A percentile compares a stretch with the other conserved stretches of the same genome.
These are phyloP conservation scores for Lepus europaeus DNA, from an alignment of 2,113 vertebrate genomes.

Conservation along the genomic window DNA sequence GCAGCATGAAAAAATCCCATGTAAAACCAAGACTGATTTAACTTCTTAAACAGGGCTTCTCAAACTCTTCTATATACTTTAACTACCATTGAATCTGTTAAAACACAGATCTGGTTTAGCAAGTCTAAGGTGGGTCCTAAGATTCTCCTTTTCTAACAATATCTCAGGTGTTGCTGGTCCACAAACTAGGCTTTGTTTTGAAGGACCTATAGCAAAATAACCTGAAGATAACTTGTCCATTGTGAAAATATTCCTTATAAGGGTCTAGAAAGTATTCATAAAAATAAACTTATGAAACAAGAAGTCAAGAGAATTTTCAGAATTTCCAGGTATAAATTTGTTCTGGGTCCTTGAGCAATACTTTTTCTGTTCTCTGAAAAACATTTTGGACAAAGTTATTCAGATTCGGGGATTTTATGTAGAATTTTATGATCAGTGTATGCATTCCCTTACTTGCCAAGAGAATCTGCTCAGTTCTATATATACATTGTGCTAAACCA, in stretches of 20 bases:
- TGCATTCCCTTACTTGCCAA: background rate
- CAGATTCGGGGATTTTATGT: background rate
- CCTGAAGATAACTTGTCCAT: background rate
- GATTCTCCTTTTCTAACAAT: background rate
- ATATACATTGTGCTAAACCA: background rate
- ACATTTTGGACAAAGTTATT: background rate
- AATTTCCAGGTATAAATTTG: background rate
- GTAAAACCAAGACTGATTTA: background rate
- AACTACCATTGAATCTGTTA: background rate
- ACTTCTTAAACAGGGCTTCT: background rate
- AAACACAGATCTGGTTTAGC: background rate
- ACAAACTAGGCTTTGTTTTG: background rate
- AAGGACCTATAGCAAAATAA: background rate
- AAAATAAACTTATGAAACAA: background rate
- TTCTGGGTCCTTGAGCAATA: background rate
- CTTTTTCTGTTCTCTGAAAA: background rate
- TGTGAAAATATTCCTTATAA: background rate
- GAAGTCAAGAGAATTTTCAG: background rate
- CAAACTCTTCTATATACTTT: background rate
- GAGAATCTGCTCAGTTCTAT: background rate
- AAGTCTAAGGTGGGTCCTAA: background rate
- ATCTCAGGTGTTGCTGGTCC: background rate
- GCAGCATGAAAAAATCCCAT: background rate
- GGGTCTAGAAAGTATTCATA: background rate
- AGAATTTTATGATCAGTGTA: background rate